Conservation (phyloP, 2,113 vertebrate species). For the Rhynchomys soricoides region DNA sequence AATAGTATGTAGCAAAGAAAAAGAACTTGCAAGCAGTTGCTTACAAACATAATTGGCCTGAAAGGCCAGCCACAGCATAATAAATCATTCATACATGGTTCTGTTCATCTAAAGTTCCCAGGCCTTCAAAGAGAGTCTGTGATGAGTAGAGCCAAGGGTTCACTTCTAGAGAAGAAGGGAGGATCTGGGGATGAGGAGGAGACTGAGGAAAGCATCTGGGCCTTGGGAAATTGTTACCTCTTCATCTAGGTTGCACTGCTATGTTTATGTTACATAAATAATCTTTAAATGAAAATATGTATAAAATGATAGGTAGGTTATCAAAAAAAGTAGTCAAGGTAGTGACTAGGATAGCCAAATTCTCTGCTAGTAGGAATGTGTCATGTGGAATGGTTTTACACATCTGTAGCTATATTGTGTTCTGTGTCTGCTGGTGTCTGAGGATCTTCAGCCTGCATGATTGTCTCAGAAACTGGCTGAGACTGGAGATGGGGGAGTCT, state of each 20-base stretch:
- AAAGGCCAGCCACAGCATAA: background rate
- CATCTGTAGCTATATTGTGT: rapidly evolving
- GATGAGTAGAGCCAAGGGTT: background rate
- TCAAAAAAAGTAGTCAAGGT: background rate
- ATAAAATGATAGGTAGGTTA: background rate
- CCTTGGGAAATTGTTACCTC: background rate
- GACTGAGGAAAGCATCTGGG: background rate
- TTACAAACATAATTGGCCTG: background rate
- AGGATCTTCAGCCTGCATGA: background rate
- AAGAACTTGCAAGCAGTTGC: background rate
- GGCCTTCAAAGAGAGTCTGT: background rate
- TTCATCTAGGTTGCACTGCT: background rate
- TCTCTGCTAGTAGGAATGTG: background rate
- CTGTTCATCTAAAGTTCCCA: background rate
- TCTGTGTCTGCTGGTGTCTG: background rate
- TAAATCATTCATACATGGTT: background rate
- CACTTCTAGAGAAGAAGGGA: background rate
- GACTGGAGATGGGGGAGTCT: background rate
- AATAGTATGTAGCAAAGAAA: background rate
- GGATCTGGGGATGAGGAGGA: background rate
- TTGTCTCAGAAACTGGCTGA: background rate
- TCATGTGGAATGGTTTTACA: background rate
- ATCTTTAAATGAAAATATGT: background rate
- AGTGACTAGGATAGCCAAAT: background rate
- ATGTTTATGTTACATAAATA: background rate